Conservation (phyloP, 2,797 vertebrate species). For the Pseudopleuronectes americanus region DNA sequence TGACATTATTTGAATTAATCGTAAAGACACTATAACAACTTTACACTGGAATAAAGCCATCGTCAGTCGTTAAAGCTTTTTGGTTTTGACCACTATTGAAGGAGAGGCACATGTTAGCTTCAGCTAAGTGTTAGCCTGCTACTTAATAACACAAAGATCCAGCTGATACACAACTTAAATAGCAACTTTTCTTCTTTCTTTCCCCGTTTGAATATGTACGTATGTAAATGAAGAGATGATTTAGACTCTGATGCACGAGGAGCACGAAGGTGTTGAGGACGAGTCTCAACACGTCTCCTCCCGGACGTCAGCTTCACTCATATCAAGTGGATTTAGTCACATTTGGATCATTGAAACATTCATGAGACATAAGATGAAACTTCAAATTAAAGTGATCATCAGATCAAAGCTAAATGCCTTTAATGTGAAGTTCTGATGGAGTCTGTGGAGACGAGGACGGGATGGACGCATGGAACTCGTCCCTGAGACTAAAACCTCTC, state of each 20-base stretch:
- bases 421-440: too few relatives aligned
- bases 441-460: too few relatives aligned
- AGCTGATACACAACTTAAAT: slow-evolving; percentile 52
- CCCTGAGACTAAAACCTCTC: too few relatives aligned
- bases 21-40: background rate
- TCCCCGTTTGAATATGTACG: slow-evolving; percentile 40
- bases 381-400: too few relatives aligned
- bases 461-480: too few relatives aligned
- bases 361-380: too few relatives aligned
- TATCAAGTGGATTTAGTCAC: too few relatives aligned
- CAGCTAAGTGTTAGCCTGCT: slow-evolving; percentile 39
- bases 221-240: slow-evolving; percentile 58
- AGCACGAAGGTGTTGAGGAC: slow-evolving; percentile 10
- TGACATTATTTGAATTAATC: too few relatives aligned
- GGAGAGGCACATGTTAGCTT: slow-evolving; percentile 43
- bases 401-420: too few relatives aligned
- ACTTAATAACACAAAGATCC: slow-evolving; percentile 10
- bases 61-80: background rate
- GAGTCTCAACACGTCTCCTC: slow-evolving; percentile 20
- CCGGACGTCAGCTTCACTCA: background rate
- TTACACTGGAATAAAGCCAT: slow-evolving; percentile 41
- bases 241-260: slow-evolving; percentile 65
- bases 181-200: slow-evolving; percentile 29
- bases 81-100: slow-evolving; percentile 57
- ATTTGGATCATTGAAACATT: too few relatives aligned